phyloP scores from a whole-genome alignment of 1,140 invertebrate genomes.

The Drosophila ficusphila region DNA sequence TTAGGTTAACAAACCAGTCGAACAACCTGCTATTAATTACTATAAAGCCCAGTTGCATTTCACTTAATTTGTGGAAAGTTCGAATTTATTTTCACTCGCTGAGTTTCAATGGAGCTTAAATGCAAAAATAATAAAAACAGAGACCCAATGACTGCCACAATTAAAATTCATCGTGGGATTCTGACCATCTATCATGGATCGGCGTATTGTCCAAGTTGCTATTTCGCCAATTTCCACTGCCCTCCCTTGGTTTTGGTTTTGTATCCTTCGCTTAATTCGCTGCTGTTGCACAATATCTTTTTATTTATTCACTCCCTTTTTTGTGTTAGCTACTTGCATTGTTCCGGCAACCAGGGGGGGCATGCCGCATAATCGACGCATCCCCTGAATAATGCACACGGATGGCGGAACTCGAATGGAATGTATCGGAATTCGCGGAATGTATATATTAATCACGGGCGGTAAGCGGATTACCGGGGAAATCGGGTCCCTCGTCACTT shows the following conservation, averaged over 20 bases:
- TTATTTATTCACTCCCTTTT: not conserved
- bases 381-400: conserved; percentile 26
- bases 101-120: conserved; percentile 6
- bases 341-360: conserved; percentile 9
- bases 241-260: not conserved
- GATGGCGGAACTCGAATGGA: not conserved
- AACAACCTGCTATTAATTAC: not conserved
- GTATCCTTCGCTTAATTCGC: not conserved
- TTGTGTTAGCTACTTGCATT: conserved; percentile 30
- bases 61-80: not conserved
- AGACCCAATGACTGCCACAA: conserved; percentile 1
- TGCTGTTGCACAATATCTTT: not conserved
- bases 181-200: conserved; percentile 12
- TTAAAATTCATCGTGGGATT: conserved; percentile 21
- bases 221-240: not conserved
- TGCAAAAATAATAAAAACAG: not conserved
- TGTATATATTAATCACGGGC: conserved; percentile 49
- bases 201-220: not conserved
- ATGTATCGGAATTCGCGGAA: conserved; percentile 34
- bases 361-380: conserved; percentile 35
- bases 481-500: not conserved
- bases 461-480: conserved; percentile 50
- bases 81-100: not conserved
- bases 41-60: not conserved
- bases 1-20: too few species aligned